Percentiles rank a stretch among this genome's conserved stretches.
Evolutionary conservation across 2,797 vertebrate genomes (phyloP).

Genomic region (Siniperca obscura): DNA sequence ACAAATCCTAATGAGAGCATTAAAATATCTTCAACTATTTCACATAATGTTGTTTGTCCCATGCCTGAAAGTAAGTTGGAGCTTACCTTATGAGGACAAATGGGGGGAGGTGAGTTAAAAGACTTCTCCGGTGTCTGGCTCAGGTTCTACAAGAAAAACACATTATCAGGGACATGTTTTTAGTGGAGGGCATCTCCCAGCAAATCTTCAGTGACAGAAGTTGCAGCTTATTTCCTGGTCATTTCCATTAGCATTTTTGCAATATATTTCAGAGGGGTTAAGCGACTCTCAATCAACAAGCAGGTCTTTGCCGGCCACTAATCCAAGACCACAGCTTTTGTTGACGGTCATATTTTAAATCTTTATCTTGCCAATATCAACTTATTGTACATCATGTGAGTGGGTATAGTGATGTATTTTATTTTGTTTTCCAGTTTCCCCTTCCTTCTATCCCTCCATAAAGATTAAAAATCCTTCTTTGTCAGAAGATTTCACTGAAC

Average conservation of each 20-base stretch:
- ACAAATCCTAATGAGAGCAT: constrained; percentile 9
- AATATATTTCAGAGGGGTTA: constrained; percentile 61
- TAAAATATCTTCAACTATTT: constrained; percentile 46
- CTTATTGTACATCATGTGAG: constrained; percentile 42
- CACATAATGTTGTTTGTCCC: constrained; percentile 36
- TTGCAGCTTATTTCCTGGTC: constrained; percentile 66
- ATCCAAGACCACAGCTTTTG: constrained; percentile 70
- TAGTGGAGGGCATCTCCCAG: constrained; percentile 54
- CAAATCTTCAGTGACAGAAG: constrained; percentile 73
- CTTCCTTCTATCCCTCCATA: constrained; percentile 44
- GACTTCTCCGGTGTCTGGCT: constrained; percentile 84
- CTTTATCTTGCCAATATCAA: constrained; percentile 72
- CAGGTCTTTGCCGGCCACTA: constrained; percentile 53
- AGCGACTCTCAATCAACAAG: constrained; percentile 50
- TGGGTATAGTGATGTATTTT: constrained; percentile 47
- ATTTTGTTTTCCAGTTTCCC: constrained; percentile 57
- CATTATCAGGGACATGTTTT: constrained; percentile 78
- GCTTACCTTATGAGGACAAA: constrained; percentile 89
- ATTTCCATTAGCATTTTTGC: constrained; percentile 64
- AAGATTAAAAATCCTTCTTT: constrained; percentile 77
- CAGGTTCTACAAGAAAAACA: constrained; percentile 84
- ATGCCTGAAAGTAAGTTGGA: constrained; percentile 31
- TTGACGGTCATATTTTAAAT: constrained; percentile 68
- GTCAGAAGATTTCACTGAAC: constrained; percentile 79
- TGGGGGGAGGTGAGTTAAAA: constrained; percentile 80